Conservation (phyloP, 2,797 vertebrate species). For the Xenopus petersii region DNA sequence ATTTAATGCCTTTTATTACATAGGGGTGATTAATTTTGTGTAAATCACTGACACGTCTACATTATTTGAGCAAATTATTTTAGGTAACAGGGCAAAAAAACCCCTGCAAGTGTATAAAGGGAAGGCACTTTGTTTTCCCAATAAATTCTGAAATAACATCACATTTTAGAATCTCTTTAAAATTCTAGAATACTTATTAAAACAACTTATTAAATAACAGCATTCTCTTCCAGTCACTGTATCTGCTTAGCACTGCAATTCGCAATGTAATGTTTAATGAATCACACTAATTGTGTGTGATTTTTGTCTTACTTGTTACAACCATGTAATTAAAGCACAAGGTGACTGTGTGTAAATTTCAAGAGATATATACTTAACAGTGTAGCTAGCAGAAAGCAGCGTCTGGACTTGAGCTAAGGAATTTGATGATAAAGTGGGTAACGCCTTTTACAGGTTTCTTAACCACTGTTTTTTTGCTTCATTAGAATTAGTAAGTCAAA, state of each 20-base stretch:
- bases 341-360: not conserved
- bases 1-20: no score
- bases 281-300: slow-evolving; percentile 31
- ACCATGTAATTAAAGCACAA: slow-evolving; percentile 25
- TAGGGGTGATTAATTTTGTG: no score
- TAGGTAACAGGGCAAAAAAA: no score
- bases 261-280: slow-evolving; percentile 36
- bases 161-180: no score
- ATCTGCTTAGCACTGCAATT: slow-evolving; percentile 38
- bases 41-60: no score
- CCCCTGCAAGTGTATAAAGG: no score
- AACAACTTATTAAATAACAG: slow-evolving; percentile 5
- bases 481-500: not conserved
- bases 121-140: no score
- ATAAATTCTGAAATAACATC: no score
- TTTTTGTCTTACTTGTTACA: slow-evolving; percentile 12
- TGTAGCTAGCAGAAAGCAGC: not conserved
- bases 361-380: not conserved
- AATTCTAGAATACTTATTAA: not conserved
- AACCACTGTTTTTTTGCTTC: not conserved
- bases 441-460: not conserved
- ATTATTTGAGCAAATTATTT: no score
- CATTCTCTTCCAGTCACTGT: slow-evolving; percentile 20
- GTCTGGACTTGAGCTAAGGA: not conserved
- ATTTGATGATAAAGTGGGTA: not conserved